Percentiles rank a stretch among this genome's conserved stretches.
Evolutionary conservation across 2,888 invertebrate species (phyloP).

Genomic region (Pyrgus malvae): DNA sequence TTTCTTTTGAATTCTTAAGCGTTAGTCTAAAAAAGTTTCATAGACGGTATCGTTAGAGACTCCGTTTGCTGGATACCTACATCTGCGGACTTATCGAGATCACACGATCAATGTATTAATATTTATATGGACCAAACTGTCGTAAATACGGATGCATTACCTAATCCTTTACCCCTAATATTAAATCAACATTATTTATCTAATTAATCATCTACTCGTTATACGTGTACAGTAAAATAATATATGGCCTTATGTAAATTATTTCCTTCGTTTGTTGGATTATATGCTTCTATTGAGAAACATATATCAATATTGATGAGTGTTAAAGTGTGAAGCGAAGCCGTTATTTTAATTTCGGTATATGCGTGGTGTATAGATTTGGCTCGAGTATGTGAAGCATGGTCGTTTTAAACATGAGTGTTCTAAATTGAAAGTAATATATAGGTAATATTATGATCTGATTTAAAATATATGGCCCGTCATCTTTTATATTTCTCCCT

Average conservation of each 20-base stretch:
- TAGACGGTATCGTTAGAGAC: conserved; percentile 2
- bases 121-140: conserved; percentile 81
- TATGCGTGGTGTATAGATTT: conserved; percentile 62
- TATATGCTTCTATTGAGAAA: conserved; percentile 64
- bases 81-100: conserved; percentile 55
- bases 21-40: conserved; percentile 12
- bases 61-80: conserved; percentile 57
- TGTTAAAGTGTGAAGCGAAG: conserved; percentile 47
- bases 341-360: conserved; percentile 45
- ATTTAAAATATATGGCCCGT: conserved; percentile 51
- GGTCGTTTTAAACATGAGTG: conserved; percentile 70
- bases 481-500: conserved; percentile 58
- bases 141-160: conserved; percentile 76
- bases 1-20: conserved; percentile 10
- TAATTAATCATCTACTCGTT: conserved; percentile 78
- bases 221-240: conserved; percentile 77
- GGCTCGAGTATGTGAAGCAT: conserved; percentile 57
- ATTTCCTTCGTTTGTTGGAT: conserved; percentile 66
- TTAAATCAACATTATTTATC: conserved; percentile 76
- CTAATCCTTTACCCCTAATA: conserved; percentile 73
- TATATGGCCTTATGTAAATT: conserved; percentile 81
- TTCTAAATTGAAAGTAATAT: conserved; percentile 64
- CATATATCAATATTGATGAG: conserved; percentile 52
- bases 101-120: conserved; percentile 74
- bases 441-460: conserved; percentile 53